Evolutionary conservation across 1,140 invertebrate species (phyloP), one percentile per base, ranked within the genome.

Genomic region (Acromyrmex echinatior): DNA sequence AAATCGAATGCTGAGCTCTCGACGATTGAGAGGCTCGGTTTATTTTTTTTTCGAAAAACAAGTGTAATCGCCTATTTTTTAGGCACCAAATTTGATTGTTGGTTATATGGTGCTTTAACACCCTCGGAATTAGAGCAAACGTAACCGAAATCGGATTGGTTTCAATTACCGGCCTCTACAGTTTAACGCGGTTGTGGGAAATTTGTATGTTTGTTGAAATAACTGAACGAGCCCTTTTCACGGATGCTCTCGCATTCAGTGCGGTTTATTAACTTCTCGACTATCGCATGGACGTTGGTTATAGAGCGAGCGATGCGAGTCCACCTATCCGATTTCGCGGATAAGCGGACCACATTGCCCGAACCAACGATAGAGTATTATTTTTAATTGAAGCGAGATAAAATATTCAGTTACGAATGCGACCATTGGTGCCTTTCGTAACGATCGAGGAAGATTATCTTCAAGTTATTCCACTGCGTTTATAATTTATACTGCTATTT

Each of bases 181-280:
- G 68, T 74, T 84, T 76, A 84, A 74, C 70, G 6, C 9, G 39
- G 39, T 21, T 28, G 39, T 51, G 70, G 70, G 39, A 84, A 84
- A 84, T 84, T 84, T 84, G 70, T 63, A 76, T 56, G 39, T 84
- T 84, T 84, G 80, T 84, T 62, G 56, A 76, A 84, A 62, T 84
- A 84, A 84, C 56, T 18, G 25, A 10, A 45, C 35, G 56, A 74
- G 25, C 56, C 56, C 70, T 84, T 84, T 74, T 74, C 70, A 25
- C 45, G 14, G 63, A 63, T 84, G 68, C 70, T 74, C 68, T 74
- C 56, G 70, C 70, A 74, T 84, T 76, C 80, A 45, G 31, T 63
- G 80, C 80, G 80, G 80, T 84, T 84, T 84, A 84, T 84, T 84
- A 84, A 84, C 80, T 84, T 84, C 74, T 76, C 56, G 80, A 60